Conservation (phyloP, 2,113 vertebrate genomes). For the Phylloscopus whistleri region DNA sequence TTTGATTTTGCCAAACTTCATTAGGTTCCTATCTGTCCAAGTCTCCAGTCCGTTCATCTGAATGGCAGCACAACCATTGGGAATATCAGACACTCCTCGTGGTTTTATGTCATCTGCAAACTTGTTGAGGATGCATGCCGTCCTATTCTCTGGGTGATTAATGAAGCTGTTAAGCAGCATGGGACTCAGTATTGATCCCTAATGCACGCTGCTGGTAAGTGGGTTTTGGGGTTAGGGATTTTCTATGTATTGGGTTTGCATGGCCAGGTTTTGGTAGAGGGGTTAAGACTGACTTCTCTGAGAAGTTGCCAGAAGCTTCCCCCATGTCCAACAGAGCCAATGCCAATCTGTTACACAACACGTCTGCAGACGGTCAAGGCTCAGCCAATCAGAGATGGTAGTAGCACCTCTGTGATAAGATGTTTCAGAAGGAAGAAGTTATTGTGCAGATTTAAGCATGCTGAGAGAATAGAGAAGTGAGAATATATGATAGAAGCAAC, state of each 20-base stretch:
- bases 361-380: not conserved
- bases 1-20: not conserved
- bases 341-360: not conserved
- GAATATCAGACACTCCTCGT: not conserved
- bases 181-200: rapidly evolving
- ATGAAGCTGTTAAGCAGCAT: not conserved
- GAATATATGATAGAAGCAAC: not conserved
- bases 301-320: not conserved
- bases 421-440: too few relatives aligned
- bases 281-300: not conserved
- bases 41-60: not conserved
- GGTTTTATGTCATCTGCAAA: not conserved
- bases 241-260: rapidly evolving
- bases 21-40: not conserved
- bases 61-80: not conserved
- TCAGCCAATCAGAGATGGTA: not conserved
- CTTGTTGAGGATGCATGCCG: not conserved
- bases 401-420: not conserved
- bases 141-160: not conserved
- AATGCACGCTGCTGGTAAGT: not conserved
- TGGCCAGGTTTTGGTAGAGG: not conserved
- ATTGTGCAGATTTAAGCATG: not conserved
- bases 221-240: not conserved
- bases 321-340: not conserved
- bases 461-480: not conserved